phyloP scores from a whole-genome alignment of 1,140 invertebrate genomes.

The Halesus radiatus region DNA sequence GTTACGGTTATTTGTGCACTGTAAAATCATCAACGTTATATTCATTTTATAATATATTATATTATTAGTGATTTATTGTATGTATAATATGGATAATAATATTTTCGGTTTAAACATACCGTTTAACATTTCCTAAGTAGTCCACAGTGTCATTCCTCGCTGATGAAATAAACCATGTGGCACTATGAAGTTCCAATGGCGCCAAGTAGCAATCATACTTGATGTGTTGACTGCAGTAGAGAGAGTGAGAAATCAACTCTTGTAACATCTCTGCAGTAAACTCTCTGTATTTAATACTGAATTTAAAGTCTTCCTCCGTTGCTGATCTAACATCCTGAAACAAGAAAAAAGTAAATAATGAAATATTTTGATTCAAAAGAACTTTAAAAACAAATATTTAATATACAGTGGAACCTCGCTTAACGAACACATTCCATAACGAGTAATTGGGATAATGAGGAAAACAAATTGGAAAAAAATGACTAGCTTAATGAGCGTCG shows the following conservation, averaged over 20 bases:
- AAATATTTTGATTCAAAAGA: neutral
- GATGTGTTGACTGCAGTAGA: constrained; percentile 91
- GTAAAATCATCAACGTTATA: no score
- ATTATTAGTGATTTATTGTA: no score
- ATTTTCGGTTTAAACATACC: constrained; percentile 66
- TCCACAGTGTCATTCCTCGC: constrained; percentile 83
- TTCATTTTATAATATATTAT: no score
- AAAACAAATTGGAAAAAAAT: no score
- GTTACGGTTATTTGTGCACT: no score
- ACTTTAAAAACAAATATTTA: neutral
- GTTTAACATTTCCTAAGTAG: constrained; percentile 87
- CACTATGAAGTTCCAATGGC: constrained; percentile 87
- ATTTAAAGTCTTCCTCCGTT: constrained; percentile 82
- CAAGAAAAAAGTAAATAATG: neutral
- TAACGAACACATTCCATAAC: no score
- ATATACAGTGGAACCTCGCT: no score
- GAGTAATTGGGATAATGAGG: no score
- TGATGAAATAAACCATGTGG: constrained; percentile 91
- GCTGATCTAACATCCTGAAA: constrained; percentile 81
- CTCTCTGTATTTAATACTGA: constrained; percentile 89
- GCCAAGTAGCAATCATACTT: constrained; percentile 93
- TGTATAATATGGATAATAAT: no score
- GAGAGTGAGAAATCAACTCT: constrained; percentile 88
- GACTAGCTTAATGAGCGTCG: no score
- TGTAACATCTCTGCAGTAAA: constrained; percentile 92